Evolutionary conservation across 2,888 invertebrate genomes (phyloP).

Genomic region (Scaptomyza flava): DNA sequence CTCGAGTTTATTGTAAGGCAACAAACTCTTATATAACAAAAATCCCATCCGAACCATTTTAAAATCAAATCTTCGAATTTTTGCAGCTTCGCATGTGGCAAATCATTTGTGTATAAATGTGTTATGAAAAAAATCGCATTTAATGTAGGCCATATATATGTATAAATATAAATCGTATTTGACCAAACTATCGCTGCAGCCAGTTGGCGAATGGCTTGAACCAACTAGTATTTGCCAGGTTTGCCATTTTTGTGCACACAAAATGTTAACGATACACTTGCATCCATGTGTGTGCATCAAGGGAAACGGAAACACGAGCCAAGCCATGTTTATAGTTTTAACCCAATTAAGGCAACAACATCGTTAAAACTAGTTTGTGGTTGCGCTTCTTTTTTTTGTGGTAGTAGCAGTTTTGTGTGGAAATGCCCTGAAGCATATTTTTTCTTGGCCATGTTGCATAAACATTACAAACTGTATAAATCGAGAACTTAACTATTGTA

Average conservation of each 20-base stretch:
- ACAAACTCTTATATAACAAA: too few relatives aligned
- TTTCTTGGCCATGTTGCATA: background rate
- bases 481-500: too few relatives aligned
- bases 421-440: background rate
- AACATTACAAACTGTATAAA: constrained; percentile 6
- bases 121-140: background rate
- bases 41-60: too few relatives aligned
- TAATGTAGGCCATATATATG: constrained; percentile 22
- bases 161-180: constrained; percentile 52
- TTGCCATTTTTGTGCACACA: constrained; percentile 1
- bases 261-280: constrained; percentile 3
- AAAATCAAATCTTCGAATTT: too few relatives aligned
- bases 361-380: constrained; percentile 16
- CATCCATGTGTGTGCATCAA: constrained; percentile 6
- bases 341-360: constrained; percentile 61
- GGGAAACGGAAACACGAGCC: constrained; percentile 31
- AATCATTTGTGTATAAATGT: too few relatives aligned
- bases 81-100: too few relatives aligned
- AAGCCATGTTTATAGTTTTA: constrained; percentile 57
- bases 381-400: constrained; percentile 6
- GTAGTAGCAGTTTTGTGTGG: background rate
- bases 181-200: constrained; percentile 28
- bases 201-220: constrained; percentile 51
- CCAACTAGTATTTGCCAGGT: constrained; percentile 34
- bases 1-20: too few relatives aligned